phyloP scores from a whole-genome alignment of 2,113 vertebrate genomes.

The Marcusenius ussheri region DNA sequence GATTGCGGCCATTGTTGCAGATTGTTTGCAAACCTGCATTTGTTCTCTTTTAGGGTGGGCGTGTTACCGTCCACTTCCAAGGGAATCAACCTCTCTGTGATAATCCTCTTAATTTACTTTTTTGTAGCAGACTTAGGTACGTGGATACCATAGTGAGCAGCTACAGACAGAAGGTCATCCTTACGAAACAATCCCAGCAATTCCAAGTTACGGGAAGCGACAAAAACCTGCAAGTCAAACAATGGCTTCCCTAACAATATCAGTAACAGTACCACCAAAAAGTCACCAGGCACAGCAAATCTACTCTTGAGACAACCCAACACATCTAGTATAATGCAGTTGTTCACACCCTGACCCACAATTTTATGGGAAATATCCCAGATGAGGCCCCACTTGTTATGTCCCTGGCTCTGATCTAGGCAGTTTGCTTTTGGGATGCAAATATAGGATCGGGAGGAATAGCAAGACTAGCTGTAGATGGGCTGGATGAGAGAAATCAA shows the following conservation, averaged over 20 bases:
- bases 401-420: neutral
- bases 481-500: too few relatives aligned
- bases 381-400: neutral
- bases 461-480: too few relatives aligned
- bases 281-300: neutral
- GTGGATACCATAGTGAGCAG: neutral
- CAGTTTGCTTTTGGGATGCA: neutral
- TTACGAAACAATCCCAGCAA: too few relatives aligned
- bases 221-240: neutral
- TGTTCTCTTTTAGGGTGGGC: neutral
- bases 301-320: neutral
- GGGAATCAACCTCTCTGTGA: neutral
- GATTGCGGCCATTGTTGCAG: neutral
- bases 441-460: too few relatives aligned
- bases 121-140: neutral
- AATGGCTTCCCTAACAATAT: neutral
- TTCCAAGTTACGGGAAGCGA: too few relatives aligned
- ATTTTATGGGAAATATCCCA: neutral
- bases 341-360: neutral
- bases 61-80: too few relatives aligned
- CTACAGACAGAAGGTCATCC: neutral
- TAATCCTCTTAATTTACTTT: neutral
- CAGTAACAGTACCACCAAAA: neutral
- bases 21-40: neutral
- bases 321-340: neutral